Conservation (phyloP, 2,797 vertebrate species). For the Phoxinus dragarum region DNA sequence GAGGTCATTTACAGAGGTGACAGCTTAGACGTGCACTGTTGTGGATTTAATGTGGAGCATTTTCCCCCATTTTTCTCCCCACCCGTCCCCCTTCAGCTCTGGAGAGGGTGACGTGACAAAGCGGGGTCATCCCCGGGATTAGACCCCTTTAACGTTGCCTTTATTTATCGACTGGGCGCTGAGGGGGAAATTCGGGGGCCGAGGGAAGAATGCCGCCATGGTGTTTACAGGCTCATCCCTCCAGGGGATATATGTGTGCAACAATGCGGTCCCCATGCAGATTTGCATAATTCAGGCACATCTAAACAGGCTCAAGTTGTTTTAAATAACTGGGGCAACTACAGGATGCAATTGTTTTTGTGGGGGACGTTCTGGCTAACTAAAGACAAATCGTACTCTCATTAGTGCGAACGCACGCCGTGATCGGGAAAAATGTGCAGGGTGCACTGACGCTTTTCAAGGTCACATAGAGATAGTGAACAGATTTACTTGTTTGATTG, state of each 20-base stretch:
- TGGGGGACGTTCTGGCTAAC: constrained; percentile 58
- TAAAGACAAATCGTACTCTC: constrained; percentile 61
- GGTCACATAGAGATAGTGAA: neutral
- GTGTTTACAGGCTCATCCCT: constrained; percentile 65
- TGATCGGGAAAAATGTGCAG: constrained; percentile 7
- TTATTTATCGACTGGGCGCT: constrained; percentile 69
- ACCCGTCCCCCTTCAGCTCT: constrained; percentile 51
- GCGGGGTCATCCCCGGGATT: constrained; percentile 70
- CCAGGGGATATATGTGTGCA: constrained; percentile 66
- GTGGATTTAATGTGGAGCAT: constrained; percentile 75
- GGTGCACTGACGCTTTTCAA: constrained; percentile 25
- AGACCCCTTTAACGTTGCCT: constrained; percentile 69
- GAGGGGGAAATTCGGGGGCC: constrained; percentile 63
- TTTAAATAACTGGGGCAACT: constrained; percentile 69
- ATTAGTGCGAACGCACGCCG: constrained; percentile 54
- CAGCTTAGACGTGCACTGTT: constrained; percentile 72
- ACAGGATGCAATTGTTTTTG: constrained; percentile 66
- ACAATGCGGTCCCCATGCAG: constrained; percentile 62
- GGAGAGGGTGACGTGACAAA: constrained; percentile 73
- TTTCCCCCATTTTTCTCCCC: constrained; percentile 52
- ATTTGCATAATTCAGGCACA: constrained; percentile 69
- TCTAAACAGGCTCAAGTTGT: constrained; percentile 65
- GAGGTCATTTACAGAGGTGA: constrained; percentile 71
- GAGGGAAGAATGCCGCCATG: constrained; percentile 65
- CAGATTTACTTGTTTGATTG: neutral